Conservation (phyloP, 2,797 vertebrate species). For the Hydrophis major region DNA sequence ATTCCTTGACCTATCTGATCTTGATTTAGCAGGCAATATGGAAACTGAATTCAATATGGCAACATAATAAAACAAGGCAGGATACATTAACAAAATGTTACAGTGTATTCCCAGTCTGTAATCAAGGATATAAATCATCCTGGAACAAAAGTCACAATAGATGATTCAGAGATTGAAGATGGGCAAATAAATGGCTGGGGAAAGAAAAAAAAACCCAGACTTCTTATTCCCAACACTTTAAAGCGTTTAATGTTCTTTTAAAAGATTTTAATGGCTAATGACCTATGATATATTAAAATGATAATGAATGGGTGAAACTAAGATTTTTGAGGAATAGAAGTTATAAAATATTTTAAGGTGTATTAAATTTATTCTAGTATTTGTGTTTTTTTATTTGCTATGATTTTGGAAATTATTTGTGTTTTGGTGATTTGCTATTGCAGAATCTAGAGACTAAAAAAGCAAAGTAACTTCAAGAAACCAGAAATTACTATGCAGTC, state of each 20-base stretch:
- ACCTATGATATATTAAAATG: background rate
- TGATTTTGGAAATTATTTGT: background rate
- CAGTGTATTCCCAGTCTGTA: background rate
- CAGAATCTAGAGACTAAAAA: background rate
- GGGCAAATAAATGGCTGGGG: background rate
- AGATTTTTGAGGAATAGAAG: background rate
- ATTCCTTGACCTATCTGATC: background rate
- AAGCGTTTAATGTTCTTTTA: background rate
- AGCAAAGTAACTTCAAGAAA: background rate
- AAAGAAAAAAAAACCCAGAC: background rate
- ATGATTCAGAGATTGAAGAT: background rate
- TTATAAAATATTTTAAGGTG: background rate
- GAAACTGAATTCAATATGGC: background rate
- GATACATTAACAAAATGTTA: background rate
- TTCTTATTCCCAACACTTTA: background rate
- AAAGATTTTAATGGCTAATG: background rate
- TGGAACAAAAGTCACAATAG: background rate
- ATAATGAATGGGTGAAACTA: background rate
- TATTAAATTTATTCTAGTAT: background rate
- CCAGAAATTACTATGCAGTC: background rate
- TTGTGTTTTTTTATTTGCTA: background rate
- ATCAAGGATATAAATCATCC: background rate
- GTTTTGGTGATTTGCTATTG: background rate
- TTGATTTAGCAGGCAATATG: background rate
- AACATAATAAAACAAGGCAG: background rate